Evolutionary conservation across 2,113 vertebrate genomes (phyloP).

Genomic region (Rhadina sibilatrix): DNA sequence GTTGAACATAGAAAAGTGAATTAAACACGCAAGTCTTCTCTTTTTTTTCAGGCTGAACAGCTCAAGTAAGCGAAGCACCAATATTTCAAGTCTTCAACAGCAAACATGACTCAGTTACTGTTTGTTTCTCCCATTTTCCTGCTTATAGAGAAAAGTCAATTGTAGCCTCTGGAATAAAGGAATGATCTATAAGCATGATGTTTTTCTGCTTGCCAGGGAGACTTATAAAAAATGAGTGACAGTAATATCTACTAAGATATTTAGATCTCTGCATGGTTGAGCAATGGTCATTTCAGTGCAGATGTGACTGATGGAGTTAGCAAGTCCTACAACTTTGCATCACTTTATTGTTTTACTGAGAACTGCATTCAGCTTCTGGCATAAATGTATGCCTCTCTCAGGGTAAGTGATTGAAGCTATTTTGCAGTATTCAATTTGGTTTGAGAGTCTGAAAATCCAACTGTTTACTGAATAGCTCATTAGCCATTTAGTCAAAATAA

Average conservation of each 20-base stretch:
- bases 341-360: neutral
- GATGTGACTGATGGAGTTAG: neutral
- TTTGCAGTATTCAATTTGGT: neutral
- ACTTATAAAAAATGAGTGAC: neutral
- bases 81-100: neutral
- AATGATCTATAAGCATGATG: neutral
- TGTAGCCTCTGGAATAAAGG: neutral
- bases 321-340: neutral
- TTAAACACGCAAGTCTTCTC: neutral
- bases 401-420: neutral
- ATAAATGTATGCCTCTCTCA: neutral
- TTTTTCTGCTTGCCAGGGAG: neutral
- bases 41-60: neutral
- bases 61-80: neutral
- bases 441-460: neutral
- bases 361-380: neutral
- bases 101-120: neutral
- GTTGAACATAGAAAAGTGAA: neutral
- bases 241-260: neutral
- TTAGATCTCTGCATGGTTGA: neutral
- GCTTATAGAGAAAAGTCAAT: neutral
- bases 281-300: neutral
- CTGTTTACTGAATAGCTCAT: neutral
- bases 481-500: neutral
- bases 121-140: constrained; percentile 2